phyloP scores from a whole-genome alignment of 2,113 vertebrate species.

The Rattus norvegicus region DNA sequence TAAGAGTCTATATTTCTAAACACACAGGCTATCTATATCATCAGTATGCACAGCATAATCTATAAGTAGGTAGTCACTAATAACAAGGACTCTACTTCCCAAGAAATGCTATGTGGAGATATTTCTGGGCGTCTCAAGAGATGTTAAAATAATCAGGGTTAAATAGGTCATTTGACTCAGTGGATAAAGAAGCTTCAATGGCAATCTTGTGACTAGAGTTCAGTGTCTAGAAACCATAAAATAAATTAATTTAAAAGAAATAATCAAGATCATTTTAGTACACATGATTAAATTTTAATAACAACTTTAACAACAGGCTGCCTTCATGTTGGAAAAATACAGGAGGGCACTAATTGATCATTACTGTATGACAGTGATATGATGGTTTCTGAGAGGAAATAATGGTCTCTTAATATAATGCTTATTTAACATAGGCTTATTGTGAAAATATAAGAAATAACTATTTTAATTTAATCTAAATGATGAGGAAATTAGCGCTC shows the following conservation, averaged over 20 bases:
- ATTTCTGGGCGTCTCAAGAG: not conserved
- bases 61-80: slow-evolving; percentile 9
- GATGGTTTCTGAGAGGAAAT: not conserved
- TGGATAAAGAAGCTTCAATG: not conserved
- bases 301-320: slow-evolving; percentile 10
- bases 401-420: not conserved
- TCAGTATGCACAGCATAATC: not conserved
- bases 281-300: not conserved
- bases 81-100: not conserved
- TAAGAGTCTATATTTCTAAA: not conserved
- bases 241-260: not conserved
- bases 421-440: not conserved
- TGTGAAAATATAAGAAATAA: slow-evolving; percentile 12
- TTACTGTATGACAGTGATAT: not conserved
- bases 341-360: not conserved
- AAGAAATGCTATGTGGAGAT: slow-evolving; percentile 42
- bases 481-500: not conserved
- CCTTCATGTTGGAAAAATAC: slow-evolving; percentile 20
- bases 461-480: slow-evolving; percentile 21
- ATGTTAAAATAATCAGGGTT: slow-evolving; percentile 8
- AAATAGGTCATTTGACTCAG: not conserved
- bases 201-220: not conserved
- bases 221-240: not conserved
- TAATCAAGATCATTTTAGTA: not conserved
- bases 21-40: rapidly evolving